A percentile compares a stretch with the other conserved stretches of the same genome.
Evolutionary conservation across 2,113 vertebrate species (phyloP).

Genomic region (Laticauda colubrina): DNA sequence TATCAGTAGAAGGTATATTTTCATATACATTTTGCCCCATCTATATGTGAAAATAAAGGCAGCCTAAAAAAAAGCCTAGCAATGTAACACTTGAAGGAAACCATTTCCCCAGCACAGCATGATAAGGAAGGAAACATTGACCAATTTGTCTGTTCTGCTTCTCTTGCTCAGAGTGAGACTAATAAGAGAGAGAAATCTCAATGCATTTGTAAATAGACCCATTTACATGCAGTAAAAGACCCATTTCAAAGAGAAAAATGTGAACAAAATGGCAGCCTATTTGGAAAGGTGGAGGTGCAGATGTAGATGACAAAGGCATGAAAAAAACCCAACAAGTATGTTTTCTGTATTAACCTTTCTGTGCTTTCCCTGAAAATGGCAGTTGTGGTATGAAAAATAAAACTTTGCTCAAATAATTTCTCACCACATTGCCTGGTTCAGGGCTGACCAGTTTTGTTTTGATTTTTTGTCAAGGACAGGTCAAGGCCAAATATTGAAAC

Average conservation of each 20-base stretch:
- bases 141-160: background rate
- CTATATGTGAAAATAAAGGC: background rate
- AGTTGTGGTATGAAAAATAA: background rate
- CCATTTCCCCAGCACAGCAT: background rate
- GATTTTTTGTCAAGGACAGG: background rate
- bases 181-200: background rate
- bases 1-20: background rate
- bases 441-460: background rate
- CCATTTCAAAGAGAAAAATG: background rate
- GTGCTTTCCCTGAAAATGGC: background rate
- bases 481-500: background rate
- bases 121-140: background rate
- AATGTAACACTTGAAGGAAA: background rate
- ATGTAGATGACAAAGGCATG: background rate
- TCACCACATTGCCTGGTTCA: background rate
- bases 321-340: background rate
- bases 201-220: background rate
- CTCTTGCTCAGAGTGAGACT: background rate
- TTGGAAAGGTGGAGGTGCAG: background rate
- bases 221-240: background rate
- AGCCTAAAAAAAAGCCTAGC: background rate
- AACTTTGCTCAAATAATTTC: background rate
- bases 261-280: background rate
- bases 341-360: background rate
- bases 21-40: background rate